Evolutionary conservation across 2,113 vertebrate species (phyloP), one percentile per base, ranked within the genome.

Genomic region (Lepus europaeus): DNA sequence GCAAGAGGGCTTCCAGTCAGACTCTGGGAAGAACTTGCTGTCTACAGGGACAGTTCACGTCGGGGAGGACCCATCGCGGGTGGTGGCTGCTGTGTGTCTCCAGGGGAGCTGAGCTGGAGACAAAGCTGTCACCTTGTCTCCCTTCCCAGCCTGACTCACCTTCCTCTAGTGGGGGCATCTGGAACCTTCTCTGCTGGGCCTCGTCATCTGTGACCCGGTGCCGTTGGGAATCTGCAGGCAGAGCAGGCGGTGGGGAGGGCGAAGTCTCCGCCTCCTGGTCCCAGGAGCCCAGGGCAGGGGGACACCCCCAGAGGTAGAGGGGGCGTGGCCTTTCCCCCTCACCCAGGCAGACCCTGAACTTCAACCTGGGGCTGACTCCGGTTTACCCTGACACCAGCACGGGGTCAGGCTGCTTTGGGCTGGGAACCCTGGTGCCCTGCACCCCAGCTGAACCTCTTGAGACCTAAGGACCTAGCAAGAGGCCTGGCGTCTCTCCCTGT

Each of bases 171-270:
- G 97, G n/a, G 9, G 93, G 96, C 83, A 97, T 61, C 59, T 29
- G 91, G 76, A 86, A 92, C 79, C 77, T 94, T 96, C 33, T 96
- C 81, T 90, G 95, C 53, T 56, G 91, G 70, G 25, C 66, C 45
- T 96, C 93, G 45, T 97, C 95, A 0, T 97, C 74, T 0, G 95
- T 92, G 12, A 96, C 10, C 4, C 96, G 97, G 29, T 45, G 72
- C 31, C 98, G 96, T 89, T 98, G 95, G 1, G 98, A 98, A 63
- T 98, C 98, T 98, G 86, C 0, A 56, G 93, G 59, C 64, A 80
- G 56, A 63, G 45, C 4, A 1, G 1, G n/a, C 0, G 5, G 22
- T 63, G 73, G 27, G 22, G 19, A 7, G 31, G 33, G 14, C 0
- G 14, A 19, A 63, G 13, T 16, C 29, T 56, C 77, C 8, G 2